Evolutionary conservation across 1,140 invertebrate species (phyloP), one percentile per base, ranked within the genome.

Genomic region (Trachymyrmex septentrionalis): DNA sequence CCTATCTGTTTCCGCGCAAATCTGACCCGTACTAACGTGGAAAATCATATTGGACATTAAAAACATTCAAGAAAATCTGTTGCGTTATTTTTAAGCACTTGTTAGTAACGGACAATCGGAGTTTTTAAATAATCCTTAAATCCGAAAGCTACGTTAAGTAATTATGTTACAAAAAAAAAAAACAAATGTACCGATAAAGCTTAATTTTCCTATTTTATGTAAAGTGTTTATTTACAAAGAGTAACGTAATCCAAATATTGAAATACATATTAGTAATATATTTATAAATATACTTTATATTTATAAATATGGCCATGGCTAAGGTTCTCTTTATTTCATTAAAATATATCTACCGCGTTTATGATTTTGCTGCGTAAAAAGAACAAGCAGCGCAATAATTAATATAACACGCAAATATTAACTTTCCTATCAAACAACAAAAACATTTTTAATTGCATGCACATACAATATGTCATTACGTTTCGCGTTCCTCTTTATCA

Each of bases 21-120:
- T 6, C n/a, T 64, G 21, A 10, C 1, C 19, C 30, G n/a, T 6
- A 34, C 19, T 21, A 59, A 6, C 76, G 12, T 44, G 12, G 27
- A 72, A 59, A 19, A 82, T 82, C 38, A 19, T 48, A 82, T 73
- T 14, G 19, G 73, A 30, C 16, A 48, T 59, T 24, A 14, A 12
- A 7, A 50, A 44, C 14, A 24, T 10, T 27, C 16, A 77, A 30
- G 21, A 10, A 61, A 61, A 61, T 30, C 19, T 48, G 27, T 27
- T n/a, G 21, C 4, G 53, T 27, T 53, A 27, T 27, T 64, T 21
- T 3, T 24, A 19, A 30, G 19, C n/a, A n/a, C 3, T 16, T 66
- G 14, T 1, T 5, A 53, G 2, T 38, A 57, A 16, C 0, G 48
- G 9, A 50, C 48, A 2, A 50, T 50, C 12, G 48, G 12, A 50